Evolutionary conservation across 2,113 vertebrate genomes (phyloP).

Genomic region (Paratilapia polleni): DNA sequence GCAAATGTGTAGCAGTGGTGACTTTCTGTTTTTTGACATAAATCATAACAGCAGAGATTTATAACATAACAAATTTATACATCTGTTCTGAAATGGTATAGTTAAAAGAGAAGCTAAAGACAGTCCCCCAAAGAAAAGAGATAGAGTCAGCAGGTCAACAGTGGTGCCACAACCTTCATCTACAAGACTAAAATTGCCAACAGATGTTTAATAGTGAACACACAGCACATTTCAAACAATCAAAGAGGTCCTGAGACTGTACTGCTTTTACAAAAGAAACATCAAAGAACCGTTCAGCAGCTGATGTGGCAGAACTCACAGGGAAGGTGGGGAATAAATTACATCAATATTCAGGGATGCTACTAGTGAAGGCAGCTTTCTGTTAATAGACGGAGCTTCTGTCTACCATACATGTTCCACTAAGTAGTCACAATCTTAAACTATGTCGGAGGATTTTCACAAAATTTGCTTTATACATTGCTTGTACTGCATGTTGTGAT

Average conservation of each 20-base stretch:
- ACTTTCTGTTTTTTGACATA: background rate
- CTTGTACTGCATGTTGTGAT: background rate
- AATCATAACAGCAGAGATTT: too few species aligned
- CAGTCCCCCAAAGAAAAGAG: conserved; percentile 6
- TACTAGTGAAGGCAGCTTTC: conserved; percentile 36
- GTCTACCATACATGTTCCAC: background rate
- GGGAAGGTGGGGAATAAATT: conserved; percentile 64
- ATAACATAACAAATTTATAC: conserved; percentile 20
- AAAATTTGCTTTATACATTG: background rate
- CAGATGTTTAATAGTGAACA: conserved; percentile 71
- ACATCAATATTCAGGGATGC: conserved; percentile 67
- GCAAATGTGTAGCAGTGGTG: background rate
- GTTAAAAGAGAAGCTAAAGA: conserved; percentile 10
- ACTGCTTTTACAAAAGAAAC: conserved; percentile 69
- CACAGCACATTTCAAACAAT: conserved; percentile 72
- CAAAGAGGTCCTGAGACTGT: conserved; percentile 71
- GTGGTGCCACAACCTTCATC: conserved; percentile 33
- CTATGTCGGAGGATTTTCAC: background rate
- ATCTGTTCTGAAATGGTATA: conserved; percentile 13
- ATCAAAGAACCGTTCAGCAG: conserved; percentile 70
- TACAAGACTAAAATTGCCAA: conserved; percentile 54
- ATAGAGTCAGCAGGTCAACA: conserved; percentile 52
- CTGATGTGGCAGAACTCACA: conserved; percentile 73
- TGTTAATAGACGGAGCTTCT: conserved; percentile 48
- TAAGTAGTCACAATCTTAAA: background rate